Percentiles rank a stretch among this genome's conserved stretches.
Conservation (phyloP, 2,888 invertebrate genomes). For the Patella ulyssiponensis region DNA sequence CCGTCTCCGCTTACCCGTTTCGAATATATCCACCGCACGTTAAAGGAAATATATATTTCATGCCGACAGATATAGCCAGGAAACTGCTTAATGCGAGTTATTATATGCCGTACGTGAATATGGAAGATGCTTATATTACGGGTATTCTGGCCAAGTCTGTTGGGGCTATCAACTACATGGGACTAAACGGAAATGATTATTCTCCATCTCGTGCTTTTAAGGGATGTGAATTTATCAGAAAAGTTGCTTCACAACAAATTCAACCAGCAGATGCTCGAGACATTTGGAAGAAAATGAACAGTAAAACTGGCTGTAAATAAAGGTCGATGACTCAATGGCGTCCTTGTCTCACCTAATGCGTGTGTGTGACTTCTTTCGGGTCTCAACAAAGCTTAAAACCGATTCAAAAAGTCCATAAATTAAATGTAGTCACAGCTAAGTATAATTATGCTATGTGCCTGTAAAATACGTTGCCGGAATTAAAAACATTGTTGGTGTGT, state of each 20-base stretch:
- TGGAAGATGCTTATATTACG: constrained; percentile 58
- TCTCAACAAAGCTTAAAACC: too few relatives aligned
- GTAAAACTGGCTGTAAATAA: neutral
- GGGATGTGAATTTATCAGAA: neutral
- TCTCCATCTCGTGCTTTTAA: neutral
- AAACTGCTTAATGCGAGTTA: constrained; percentile 44
- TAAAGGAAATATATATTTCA: constrained; percentile 49
- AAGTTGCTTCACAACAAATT: neutral
- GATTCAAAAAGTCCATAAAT: too few relatives aligned
- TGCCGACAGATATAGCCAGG: constrained; percentile 44
- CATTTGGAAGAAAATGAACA: neutral
- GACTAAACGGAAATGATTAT: neutral
- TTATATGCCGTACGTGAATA: constrained; percentile 49
- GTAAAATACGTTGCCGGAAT: too few relatives aligned
- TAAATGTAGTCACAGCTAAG: too few relatives aligned
- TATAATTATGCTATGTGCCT: too few relatives aligned
- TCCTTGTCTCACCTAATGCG: neutral
- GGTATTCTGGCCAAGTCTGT: constrained; percentile 49
- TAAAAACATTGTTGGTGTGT: too few relatives aligned
- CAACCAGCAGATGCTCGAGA: neutral
- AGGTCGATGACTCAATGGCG: neutral
- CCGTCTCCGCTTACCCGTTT: constrained; percentile 37
- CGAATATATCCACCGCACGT: constrained; percentile 46
- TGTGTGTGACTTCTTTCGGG: neutral
- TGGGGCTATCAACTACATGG: neutral